These are phyloP conservation scores for Myrmophylax atrothorax DNA, from an alignment of 2,113 vertebrate genomes.

Conservation along the genomic window DNA sequence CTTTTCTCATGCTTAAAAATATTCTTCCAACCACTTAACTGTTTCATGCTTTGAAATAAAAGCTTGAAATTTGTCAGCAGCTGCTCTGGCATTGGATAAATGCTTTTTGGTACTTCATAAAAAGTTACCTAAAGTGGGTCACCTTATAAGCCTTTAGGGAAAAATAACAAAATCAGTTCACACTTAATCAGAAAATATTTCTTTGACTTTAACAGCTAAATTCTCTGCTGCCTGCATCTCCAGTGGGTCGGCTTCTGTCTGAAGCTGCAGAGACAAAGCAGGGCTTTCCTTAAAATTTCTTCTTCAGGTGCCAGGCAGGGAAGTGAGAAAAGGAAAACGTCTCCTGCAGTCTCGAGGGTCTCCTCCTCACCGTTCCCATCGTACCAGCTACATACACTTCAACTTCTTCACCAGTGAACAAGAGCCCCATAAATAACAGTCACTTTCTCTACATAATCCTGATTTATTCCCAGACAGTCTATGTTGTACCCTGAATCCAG, in stretches of 20 bases:
- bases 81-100: slow-evolving; percentile 45
- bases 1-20: slow-evolving; percentile 29
- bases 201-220: slow-evolving; percentile 45
- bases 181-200: slow-evolving; percentile 61
- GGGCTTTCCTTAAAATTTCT: background rate
- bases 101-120: slow-evolving; percentile 52
- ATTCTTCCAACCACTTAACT: slow-evolving; percentile 27
- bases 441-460: slow-evolving; percentile 17
- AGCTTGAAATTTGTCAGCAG: slow-evolving; percentile 66
- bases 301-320: background rate
- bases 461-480: slow-evolving; percentile 33
- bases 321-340: background rate
- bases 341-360: background rate
- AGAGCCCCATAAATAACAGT: background rate
- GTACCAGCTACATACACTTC: background rate
- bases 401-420: background rate
- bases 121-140: slow-evolving; percentile 52
- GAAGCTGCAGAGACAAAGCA: slow-evolving; percentile 4
- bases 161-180: slow-evolving; percentile 63
- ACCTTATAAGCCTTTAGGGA: slow-evolving; percentile 38
- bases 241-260: background rate
- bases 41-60: slow-evolving; percentile 48
- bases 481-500: background rate
- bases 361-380: background rate
- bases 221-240: slow-evolving; percentile 33